These are phyloP conservation scores for Nettapus auritus DNA, from an alignment of 2,113 vertebrate species.

Conservation along the genomic window DNA sequence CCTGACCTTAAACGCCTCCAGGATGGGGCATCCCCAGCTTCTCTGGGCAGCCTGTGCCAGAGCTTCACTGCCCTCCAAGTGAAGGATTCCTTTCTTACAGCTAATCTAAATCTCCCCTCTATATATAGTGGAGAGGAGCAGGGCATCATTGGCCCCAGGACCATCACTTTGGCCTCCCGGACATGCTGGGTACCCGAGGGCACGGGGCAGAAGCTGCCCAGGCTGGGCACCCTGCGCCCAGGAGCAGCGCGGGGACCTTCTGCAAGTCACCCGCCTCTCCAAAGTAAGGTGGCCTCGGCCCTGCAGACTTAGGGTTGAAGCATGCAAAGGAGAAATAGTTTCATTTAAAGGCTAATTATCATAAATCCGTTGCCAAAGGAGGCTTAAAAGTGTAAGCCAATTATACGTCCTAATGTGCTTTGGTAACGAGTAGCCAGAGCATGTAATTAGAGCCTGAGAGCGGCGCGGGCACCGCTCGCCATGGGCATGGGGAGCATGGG, in stretches of 20 bases:
- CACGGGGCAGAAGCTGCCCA: accelerated
- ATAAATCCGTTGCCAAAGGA: conserved; percentile 31
- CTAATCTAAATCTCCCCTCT: too few species aligned
- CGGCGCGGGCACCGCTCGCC: neutral
- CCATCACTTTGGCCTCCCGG: accelerated
- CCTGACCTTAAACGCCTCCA: too few species aligned
- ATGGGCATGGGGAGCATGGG: too few species aligned
- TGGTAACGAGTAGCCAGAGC: neutral
- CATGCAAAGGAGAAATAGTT: neutral
- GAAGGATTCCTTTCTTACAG: too few species aligned
- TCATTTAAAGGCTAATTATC: conserved; percentile 13
- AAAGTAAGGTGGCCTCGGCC: accelerated
- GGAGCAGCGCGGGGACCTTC: neutral
- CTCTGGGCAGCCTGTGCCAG: too few species aligned
- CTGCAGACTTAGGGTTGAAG: neutral
- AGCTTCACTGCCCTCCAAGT: too few species aligned
- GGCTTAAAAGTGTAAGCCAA: neutral
- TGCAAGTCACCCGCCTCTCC: neutral
- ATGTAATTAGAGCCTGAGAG: neutral
- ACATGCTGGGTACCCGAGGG: accelerated
- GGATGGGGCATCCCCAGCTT: too few species aligned
- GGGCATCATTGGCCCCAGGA: neutral
- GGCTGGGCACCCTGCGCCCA: neutral
- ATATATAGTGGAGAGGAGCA: neutral
- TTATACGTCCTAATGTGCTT: neutral